Base-by-base conservation (phyloP, 1,140 invertebrate genomes). In the Drosophila tropicalis region DNA sequence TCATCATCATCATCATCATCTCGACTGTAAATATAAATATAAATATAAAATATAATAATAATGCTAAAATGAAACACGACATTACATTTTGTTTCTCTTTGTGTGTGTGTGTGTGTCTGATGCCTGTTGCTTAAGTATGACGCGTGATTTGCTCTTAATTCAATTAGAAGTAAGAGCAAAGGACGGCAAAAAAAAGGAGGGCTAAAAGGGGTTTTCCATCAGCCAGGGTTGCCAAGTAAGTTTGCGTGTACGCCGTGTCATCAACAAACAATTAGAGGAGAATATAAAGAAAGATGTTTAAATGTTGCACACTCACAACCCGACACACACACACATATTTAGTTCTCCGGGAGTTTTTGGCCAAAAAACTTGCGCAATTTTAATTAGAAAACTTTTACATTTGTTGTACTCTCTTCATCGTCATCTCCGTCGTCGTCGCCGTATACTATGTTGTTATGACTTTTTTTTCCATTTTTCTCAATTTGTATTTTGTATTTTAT, bases 381-480 rank as follows among this genome's bases (percentile, higher is more conserved):
- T 86, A 86, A 86, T 86, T 86, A 87, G 83, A 83, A 86, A 86
- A 86, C 75, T 86, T 86, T 86, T 51, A 72, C 76, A 82, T 81
- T 82, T 82, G 61, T 78, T 81, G 72, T 62, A 57, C 25, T 65
- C 41, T 17, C 32, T 47, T 32, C 29, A 6, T 15, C n/a, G 12
- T 41, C 25, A 15, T 15, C 39, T 55, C 65, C 40, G 64, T 39
- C 34, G 34, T 13, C 36, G 3, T 2, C 3, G 3, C 3, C 10
- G 4, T 13, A 39, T 39, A 36, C 12, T 13, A 39, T 12, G 36
- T 39, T 39, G 36, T 39, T 5, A 60, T 19, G 34, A 57, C 32
- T 40, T 57, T 12, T 39, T 39, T 63, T 25, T 25, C 41, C 62
- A 29, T 40, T 57, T 67, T 41, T 57, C 39, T 63, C 25, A 22